Base-by-base conservation (phyloP, 2,888 invertebrate genomes). In the Oscheius sp. region DNA sequence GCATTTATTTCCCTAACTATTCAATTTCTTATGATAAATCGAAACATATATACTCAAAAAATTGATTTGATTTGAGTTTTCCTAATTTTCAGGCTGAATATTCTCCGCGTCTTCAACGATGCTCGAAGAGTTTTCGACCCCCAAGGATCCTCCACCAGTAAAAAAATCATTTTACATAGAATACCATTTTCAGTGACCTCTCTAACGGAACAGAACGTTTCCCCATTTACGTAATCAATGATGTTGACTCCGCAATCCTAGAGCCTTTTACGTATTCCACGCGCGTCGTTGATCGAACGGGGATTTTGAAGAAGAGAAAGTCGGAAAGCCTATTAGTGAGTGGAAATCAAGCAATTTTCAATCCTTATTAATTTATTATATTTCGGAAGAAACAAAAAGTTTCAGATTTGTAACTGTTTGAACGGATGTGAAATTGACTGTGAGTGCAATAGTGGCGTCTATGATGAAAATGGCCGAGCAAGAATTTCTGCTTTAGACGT, bases 181-280 rank as follows among this genome's bases (percentile, higher is more conserved):
- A n/a, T n/a, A n/a, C n/a, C n/a, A n/a, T 24, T 61, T 49, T 50
- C 68, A 77, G 77, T 38, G 78, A 78, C 57, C 68, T 78, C 6
- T 72, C 78, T 8, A 49, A 61, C 4, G 78, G 78, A 8, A 67
- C 67, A 8, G 78, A 78, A 28, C 71, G 78, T 0, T 78, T 76
- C 44, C 61, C 73, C 0, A 69, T 78, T 2, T 71, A 73, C 1
- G 78, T 78, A 5, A 54, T 73, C 32, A 71, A 71, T 33, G 71
- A 71, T 20, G 57, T 63, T 9, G 67, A 67, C 44, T 51, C 50
- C 17, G 44, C 28, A n/a, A 17, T 20, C 26, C 67, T 54, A 17
- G 26, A 17, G 17, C 17, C 4, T 2, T 77, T 77, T 68, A 61
- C 67, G 17, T 77, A 77, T 54, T 56, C 74, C 12, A 54, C 72